Base-by-base conservation (phyloP, 2,888 invertebrate genomes). In the Chrysolina haemoptera region DNA sequence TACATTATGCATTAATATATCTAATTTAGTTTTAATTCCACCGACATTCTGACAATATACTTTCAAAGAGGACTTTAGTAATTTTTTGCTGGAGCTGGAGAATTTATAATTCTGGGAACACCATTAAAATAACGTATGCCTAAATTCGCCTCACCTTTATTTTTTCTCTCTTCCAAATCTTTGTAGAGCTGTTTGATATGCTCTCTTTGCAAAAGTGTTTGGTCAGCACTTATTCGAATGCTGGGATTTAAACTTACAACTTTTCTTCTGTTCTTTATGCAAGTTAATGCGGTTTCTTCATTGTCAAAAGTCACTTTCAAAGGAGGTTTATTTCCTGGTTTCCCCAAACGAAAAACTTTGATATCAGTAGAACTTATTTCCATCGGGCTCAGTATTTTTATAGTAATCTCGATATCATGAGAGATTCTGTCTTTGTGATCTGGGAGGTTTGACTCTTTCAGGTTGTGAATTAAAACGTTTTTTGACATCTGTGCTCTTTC, bases 191-290 rank as follows among this genome's bases (percentile, higher is more conserved):
- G 53, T 53, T 53, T 53, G 53, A 53, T 53, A 53, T 53, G 14
- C 16, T 53, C 53, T 53, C 53, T 53, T 18, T 53, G 53, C 53
- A 53, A 18, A 53, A 53, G 53, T 18, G 53, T 53, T 53, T 53
- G 53, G 53, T 53, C 20, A 53, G 53, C 53, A 18, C 10, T 53
- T 53, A 20, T 53, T 53, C 53, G 53, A 53, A 20, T 53, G 20
- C 20, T 20, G 20, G 53, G 20, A 53, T 53, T 53, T 20, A 53
- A 18, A 20, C 53, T 53, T 11, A 4, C 53, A 53, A 53, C 1
- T 27, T 27, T 27, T 27, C 5, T 27, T 27, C 27, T 27, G 5
- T 27, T 27, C 27, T 27, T 5, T 27, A 27, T 27, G 27, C 27
- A 27, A 27, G 27, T 27, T 27, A 27, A 27, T 5, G 27, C 27